Base-by-base conservation (phyloP, 2,797 vertebrate genomes). In the Hoplostethus mediterraneus region DNA sequence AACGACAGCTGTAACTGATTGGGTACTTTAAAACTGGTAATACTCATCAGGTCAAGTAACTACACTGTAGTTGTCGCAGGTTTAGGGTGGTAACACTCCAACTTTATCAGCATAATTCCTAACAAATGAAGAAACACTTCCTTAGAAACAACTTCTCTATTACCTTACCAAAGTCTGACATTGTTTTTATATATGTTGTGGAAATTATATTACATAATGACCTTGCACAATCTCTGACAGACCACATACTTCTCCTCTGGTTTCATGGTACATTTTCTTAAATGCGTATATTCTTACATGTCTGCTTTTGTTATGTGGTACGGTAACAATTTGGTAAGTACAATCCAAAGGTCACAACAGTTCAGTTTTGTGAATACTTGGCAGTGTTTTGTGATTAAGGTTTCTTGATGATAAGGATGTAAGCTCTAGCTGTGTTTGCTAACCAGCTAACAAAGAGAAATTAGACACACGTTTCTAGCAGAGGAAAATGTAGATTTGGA, bases 211-310 rank as follows among this genome's bases (percentile, higher is more conserved):
- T 33, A 33, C 4, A 4, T 33, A 33, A 33, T 33, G 3, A 6
- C 33, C 33, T 33, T 33, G 33, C 33, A 33, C 6, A 33, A 33
- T 33, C 33, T 33, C 33, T 17, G 14, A 28, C 63, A 77, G 55
- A 81, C 64, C 33, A 33, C 33, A 33, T 33, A 33, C 4, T 33
- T 33, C 63, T 73, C 3, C 30, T 9, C 4, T 33, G 6, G 2
- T 1, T 11, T 60, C 36, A 8, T 64, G 36, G 17, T 55, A n/a
- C 28, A 1, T 38, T 40, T 67, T 33, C 42, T 65, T 54, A 21
- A 21, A 64, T 11, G 76, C 80, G 73, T 85, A 65, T 72, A 70
- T 82, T 83, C 71, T 77, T 75, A 14, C 38, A 54, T 52, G 66
- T 47, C 44, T 63, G 48, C 28, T 38, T 21, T 21, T 21, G 21